A percentile compares a stretch with the other conserved stretches of the same genome.
phyloP scores from a whole-genome alignment of 2,888 invertebrate species.

The Eupsilia transversa region DNA sequence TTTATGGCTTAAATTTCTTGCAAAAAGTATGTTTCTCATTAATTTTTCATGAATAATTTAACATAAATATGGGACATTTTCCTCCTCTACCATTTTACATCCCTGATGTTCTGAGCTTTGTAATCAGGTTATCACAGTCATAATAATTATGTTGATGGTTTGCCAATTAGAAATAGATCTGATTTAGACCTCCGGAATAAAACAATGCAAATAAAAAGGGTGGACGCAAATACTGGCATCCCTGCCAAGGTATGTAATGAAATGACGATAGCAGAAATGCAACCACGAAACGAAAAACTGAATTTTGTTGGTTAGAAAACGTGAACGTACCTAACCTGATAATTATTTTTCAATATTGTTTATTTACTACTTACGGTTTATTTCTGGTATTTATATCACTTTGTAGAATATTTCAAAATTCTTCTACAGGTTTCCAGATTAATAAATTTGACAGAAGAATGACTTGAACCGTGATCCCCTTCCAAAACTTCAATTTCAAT shows the following conservation, averaged over 20 bases:
- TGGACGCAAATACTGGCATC: not conserved
- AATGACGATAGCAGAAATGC: conserved; percentile 60
- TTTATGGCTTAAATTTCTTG: not conserved
- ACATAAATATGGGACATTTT: conserved; percentile 5
- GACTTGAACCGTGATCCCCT: not conserved
- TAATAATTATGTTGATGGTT: not conserved
- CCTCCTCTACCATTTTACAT: conserved; percentile 17
- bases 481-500: conserved; percentile 25
- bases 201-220: not conserved
- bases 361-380: conserved; percentile 52
- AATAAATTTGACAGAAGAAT: conserved; percentile 35
- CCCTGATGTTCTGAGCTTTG: not conserved
- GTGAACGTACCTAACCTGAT: conserved; percentile 46
- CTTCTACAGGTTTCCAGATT: not conserved
- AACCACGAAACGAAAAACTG: conserved; percentile 31
- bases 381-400: conserved; percentile 8
- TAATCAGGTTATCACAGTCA: not conserved
- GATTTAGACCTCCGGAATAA: not conserved
- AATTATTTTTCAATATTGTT: not conserved
- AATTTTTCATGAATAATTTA: conserved; percentile 15
- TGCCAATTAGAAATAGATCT: not conserved
- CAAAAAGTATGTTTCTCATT: not conserved
- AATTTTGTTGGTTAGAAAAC: conserved; percentile 68
- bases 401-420: conserved; percentile 28
- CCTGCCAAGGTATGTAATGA: not conserved